phyloP scores from a whole-genome alignment of 2,113 vertebrate species.

The Urocynchramus pylzowi region DNA sequence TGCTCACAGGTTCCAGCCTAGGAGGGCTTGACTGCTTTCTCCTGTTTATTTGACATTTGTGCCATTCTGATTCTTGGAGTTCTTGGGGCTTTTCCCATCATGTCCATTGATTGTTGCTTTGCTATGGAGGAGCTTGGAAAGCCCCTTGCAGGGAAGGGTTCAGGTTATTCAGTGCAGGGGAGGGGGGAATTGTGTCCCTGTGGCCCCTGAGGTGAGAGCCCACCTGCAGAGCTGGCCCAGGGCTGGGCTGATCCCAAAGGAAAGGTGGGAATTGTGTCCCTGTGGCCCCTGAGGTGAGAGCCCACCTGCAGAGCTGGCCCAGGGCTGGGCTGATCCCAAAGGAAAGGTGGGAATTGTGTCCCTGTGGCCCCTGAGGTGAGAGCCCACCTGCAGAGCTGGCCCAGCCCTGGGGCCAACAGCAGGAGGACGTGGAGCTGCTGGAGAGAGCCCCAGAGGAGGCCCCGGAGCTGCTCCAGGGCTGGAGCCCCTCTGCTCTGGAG shows the following conservation, averaged over 20 bases:
- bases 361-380: too few relatives aligned
- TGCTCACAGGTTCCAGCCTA: fast-evolving
- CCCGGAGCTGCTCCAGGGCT: not conserved
- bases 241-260: too few relatives aligned
- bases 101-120: not conserved
- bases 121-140: not conserved
- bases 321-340: too few relatives aligned
- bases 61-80: not conserved
- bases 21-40: not conserved
- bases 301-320: too few relatives aligned
- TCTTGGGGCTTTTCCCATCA: fast-evolving
- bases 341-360: too few relatives aligned
- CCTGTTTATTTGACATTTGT: not conserved
- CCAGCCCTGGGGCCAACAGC: not conserved
- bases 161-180: not conserved
- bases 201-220: not conserved
- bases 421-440: not conserved
- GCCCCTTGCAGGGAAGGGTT: not conserved
- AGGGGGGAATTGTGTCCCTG: not conserved
- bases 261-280: not conserved
- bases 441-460: not conserved
- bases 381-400: not conserved
- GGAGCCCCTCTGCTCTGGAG: not conserved
- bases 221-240: too few relatives aligned
- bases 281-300: not conserved